A percentile compares a stretch with the other conserved stretches of the same genome.
These are phyloP conservation scores for Casuarius casuarius DNA, from an alignment of 2,113 vertebrate genomes.

Conservation along the genomic window DNA sequence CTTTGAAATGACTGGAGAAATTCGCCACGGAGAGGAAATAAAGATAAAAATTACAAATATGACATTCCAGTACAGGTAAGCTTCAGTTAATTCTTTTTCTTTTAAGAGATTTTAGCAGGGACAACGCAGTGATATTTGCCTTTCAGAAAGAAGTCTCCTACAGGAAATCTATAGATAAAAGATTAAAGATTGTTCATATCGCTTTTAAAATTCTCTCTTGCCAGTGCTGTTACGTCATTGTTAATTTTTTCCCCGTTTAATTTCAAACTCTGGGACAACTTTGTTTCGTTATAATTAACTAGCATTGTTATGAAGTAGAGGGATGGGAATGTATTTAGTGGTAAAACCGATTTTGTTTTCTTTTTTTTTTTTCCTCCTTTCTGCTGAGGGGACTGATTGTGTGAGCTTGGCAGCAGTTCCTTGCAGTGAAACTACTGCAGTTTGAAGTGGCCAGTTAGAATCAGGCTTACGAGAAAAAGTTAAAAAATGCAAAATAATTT, in stretches of 20 bases:
- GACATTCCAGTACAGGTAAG: constrained; percentile 99
- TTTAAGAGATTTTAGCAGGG: constrained; percentile 67
- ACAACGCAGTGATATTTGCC: constrained; percentile 46
- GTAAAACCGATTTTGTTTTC: constrained; percentile 16
- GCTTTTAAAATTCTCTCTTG: constrained; percentile 74
- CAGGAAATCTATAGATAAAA: constrained; percentile 67
- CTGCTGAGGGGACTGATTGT: constrained; percentile 52
- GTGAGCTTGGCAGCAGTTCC: constrained; percentile 42
- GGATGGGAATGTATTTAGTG: constrained; percentile 48
- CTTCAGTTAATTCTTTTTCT: constrained; percentile 72
- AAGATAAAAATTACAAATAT: constrained; percentile 99
- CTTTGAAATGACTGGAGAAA: constrained; percentile 94
- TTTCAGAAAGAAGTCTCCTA: constrained; percentile 65
- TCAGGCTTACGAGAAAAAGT: constrained; percentile 27
- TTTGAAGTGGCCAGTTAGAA: constrained; percentile 22
- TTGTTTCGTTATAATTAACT: constrained; percentile 49
- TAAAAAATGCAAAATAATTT: not conserved
- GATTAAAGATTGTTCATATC: constrained; percentile 70
- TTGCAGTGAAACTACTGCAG: constrained; percentile 54
- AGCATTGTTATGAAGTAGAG: constrained; percentile 25
- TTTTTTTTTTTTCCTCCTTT: not conserved
- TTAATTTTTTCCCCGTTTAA: constrained; percentile 55
- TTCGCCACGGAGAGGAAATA: constrained; percentile 96
- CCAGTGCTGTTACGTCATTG: constrained; percentile 64
- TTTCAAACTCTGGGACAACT: constrained; percentile 67